Evolutionary conservation across 2,888 invertebrate species (phyloP), one percentile per base, ranked within the genome.

Genomic region (Timema cristinae): DNA sequence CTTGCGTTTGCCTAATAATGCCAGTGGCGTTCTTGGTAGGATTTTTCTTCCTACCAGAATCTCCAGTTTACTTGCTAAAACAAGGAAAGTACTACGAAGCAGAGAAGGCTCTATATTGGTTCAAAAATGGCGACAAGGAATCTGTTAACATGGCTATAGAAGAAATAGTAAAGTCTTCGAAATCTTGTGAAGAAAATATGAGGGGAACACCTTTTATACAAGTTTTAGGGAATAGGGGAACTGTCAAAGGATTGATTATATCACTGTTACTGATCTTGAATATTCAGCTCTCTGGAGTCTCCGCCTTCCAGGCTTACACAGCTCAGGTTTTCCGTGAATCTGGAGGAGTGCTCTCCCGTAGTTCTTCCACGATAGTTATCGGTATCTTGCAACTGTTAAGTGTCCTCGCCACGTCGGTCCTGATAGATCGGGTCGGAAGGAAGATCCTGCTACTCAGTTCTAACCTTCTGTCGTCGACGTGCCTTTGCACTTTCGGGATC

Each of bases 351-450:
- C 9, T 67, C 7, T 51, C 67, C 10, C 48, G 54, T 48, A 2
- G 54, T 6, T 10, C 67, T 13, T 71, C 67, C n/a, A 56, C 52
- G 50, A 50, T 71, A 1, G 50, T 71, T n/a, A 59, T 67, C 5
- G 67, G 67, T 6, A 48, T 10, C 10, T 11, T 67, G 15, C 54
- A 67, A 10, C 11, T 71, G 7, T 56, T 69, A 13, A n/a, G 52
- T 52, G 52, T 52, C 11, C 75, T 76, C 66, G 70, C 77, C 49
- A 79, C 80, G 0, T 75, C 78, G 6, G 63, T 78, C 7, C 72
- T 80, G 1, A 79, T 81, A 0, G 86, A 86, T 75, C 79, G 79
- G 56, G 80, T 81, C 15, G 86, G 86, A 2, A 75, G 86, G 63
- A 80, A 82, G 71, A 77, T 81, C 16, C 79, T 86, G 7, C 79